A percentile compares a stretch with the other conserved stretches of the same genome.
These are phyloP conservation scores for Astyanax mexicanus DNA, from an alignment of 2,797 vertebrate genomes.

Conservation along the genomic window DNA sequence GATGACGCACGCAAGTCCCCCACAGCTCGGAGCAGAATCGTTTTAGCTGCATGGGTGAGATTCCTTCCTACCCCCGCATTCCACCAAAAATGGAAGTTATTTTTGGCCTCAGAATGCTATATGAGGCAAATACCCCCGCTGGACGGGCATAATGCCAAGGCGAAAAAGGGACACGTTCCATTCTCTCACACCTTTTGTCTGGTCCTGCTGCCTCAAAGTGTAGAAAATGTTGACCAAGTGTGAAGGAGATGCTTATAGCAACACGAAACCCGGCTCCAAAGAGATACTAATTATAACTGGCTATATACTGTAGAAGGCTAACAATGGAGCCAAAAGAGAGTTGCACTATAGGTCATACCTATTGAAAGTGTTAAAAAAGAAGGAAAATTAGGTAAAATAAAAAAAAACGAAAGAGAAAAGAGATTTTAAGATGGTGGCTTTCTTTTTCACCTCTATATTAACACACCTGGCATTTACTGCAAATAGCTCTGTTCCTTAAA, in stretches of 20 bases:
- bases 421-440: not conserved
- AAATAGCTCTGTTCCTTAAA: not conserved
- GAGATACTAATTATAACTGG: constrained; percentile 70
- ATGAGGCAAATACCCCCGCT: constrained; percentile 64
- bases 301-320: constrained; percentile 59
- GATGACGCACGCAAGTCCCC: constrained; percentile 69
- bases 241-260: constrained; percentile 47
- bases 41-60: constrained; percentile 74
- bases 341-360: constrained; percentile 28
- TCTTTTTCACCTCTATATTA: not conserved
- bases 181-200: constrained; percentile 65
- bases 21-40: constrained; percentile 66
- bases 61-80: constrained; percentile 74
- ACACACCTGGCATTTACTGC: not conserved
- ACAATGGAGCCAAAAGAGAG: constrained; percentile 68
- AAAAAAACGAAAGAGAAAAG: not conserved
- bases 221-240: constrained; percentile 30
- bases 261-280: constrained; percentile 60
- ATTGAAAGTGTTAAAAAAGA: constrained; percentile 10
- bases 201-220: constrained; percentile 36
- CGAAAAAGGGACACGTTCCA: constrained; percentile 62
- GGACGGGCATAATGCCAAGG: constrained; percentile 65
- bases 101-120: constrained; percentile 69
- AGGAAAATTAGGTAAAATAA: no score
- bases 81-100: constrained; percentile 71